A percentile compares a stretch with the other conserved stretches of the same genome.
phyloP scores from a whole-genome alignment of 2,888 invertebrate genomes.

The Chalcis sispes region DNA sequence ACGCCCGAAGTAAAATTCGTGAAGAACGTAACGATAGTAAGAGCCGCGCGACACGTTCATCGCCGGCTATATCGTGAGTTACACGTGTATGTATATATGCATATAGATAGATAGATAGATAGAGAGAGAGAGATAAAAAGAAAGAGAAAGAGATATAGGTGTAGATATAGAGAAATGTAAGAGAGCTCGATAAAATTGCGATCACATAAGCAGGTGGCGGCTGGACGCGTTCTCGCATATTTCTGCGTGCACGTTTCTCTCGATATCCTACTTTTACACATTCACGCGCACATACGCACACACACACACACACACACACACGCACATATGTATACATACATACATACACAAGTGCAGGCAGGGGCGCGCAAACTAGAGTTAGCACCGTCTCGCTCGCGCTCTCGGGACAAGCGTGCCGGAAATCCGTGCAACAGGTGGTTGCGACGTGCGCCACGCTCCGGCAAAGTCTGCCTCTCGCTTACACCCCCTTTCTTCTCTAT shows the following conservation, averaged over 20 bases:
- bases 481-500: neutral
- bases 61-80: too few relatives aligned
- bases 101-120: too few relatives aligned
- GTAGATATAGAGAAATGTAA: too few relatives aligned
- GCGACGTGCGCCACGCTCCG: constrained; percentile 58
- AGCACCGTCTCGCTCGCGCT: neutral
- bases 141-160: too few relatives aligned
- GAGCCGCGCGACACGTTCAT: too few relatives aligned
- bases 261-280: neutral
- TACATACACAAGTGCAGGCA: neutral
- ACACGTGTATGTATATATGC: too few relatives aligned
- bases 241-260: neutral
- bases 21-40: too few relatives aligned
- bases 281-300: neutral
- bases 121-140: too few relatives aligned
- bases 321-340: neutral
- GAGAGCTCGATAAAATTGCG: too few relatives aligned
- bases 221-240: too few relatives aligned
- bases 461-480: neutral
- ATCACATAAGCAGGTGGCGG: too few relatives aligned
- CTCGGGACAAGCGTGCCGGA: constrained; percentile 69
- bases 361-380: constrained; percentile 12
- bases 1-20: too few relatives aligned
- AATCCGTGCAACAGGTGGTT: constrained; percentile 74
- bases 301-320: neutral